phyloP scores from a whole-genome alignment of 2,113 vertebrate genomes.

The Phalacrocorax brasilianus region DNA sequence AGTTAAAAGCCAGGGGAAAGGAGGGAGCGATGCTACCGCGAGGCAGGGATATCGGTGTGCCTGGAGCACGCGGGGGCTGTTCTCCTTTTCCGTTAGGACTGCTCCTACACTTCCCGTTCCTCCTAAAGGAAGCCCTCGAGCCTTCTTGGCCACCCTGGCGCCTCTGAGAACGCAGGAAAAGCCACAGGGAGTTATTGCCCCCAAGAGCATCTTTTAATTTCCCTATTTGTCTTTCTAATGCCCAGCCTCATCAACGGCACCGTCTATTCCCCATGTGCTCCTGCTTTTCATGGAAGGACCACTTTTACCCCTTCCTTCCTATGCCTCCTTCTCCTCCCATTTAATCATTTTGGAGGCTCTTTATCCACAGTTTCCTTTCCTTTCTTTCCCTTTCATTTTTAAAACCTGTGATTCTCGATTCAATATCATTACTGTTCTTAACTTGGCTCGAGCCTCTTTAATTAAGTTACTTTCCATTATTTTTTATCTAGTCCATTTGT shows the following conservation, averaged over 20 bases:
- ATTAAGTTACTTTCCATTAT: conserved; percentile 72
- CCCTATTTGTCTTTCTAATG: conserved; percentile 40
- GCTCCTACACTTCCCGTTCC: neutral
- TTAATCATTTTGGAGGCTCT: conserved; percentile 44
- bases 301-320: conserved; percentile 25
- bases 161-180: conserved; percentile 21
- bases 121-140: conserved; percentile 25
- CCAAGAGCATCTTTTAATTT: conserved; percentile 20
- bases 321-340: conserved; percentile 40
- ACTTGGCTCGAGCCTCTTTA: conserved; percentile 60
- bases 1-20: neutral
- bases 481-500: conserved; percentile 73
- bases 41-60: neutral
- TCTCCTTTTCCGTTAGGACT: neutral
- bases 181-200: conserved; percentile 11
- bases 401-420: conserved; percentile 26
- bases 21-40: fast-evolving
- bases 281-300: neutral
- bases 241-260: conserved; percentile 1
- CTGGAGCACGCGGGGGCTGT: neutral
- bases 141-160: neutral
- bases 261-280: conserved; percentile 21
- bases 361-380: neutral
- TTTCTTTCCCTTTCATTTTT: conserved; percentile 28
- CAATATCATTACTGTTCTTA: conserved; percentile 60